Conservation (phyloP, 2,797 vertebrate species). For the Okamejei kenojei region DNA sequence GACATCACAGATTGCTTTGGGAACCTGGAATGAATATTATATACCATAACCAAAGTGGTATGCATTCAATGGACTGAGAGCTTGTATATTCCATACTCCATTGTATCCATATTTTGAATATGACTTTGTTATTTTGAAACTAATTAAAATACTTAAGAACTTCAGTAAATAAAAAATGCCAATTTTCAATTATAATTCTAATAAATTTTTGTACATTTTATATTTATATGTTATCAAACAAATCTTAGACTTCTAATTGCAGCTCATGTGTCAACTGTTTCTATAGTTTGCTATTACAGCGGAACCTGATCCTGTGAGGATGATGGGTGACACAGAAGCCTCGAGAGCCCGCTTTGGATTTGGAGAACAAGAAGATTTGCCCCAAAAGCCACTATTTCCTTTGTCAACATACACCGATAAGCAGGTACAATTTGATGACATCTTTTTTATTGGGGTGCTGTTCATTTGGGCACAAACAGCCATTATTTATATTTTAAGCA, state of each 20-base stretch:
- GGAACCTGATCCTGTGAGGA: conserved; percentile 69
- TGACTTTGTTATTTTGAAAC: background rate
- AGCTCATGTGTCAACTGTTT: background rate
- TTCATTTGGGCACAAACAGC: background rate
- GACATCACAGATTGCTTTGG: background rate
- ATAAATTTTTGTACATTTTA: background rate
- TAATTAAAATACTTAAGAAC: background rate
- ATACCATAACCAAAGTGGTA: background rate
- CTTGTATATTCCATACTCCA: too few relatives aligned
- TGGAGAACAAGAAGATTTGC: conserved; percentile 53
- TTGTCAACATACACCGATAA: conserved; percentile 77
- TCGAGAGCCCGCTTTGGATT: conserved; percentile 61
- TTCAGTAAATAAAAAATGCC: background rate
- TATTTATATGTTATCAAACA: background rate
- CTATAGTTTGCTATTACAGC: conserved; percentile 71
- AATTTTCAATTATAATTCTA: background rate
- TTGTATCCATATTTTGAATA: background rate
- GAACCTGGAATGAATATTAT: background rate
- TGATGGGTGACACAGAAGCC: conserved; percentile 73
- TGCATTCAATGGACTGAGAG: too few relatives aligned
- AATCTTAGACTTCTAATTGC: background rate
- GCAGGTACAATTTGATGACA: conserved; percentile 62
- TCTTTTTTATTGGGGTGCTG: background rate
- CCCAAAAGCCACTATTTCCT: conserved; percentile 76
- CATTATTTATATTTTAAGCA: background rate